phyloP scores from a whole-genome alignment of 2,797 vertebrate genomes.

The Natrix natrix region DNA sequence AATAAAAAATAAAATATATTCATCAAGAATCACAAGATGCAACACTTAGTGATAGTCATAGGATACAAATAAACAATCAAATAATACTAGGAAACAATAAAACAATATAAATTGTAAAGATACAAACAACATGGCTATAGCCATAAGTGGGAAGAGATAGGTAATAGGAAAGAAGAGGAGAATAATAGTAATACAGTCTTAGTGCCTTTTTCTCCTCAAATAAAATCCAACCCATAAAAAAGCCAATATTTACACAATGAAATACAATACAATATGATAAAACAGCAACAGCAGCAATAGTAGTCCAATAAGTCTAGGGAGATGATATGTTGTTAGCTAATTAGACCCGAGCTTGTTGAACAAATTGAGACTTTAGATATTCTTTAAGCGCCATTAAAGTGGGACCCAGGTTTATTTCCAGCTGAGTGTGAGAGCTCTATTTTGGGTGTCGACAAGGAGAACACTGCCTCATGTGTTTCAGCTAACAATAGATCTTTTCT shows the following conservation, averaged over 20 bases:
- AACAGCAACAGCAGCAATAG: not conserved
- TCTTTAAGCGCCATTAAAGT: not conserved
- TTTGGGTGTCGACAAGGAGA: not conserved
- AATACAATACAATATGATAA: not conserved
- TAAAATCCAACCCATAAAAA: not conserved
- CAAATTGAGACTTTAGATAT: not conserved
- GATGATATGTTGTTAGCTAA: not conserved
- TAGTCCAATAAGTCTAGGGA: not conserved
- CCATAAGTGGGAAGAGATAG: too few relatives aligned
- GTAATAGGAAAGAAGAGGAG: too few relatives aligned
- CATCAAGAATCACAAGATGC: too few relatives aligned
- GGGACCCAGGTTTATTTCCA: not conserved
- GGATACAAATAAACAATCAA: too few relatives aligned
- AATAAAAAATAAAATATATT: too few relatives aligned
- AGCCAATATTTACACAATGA: not conserved
- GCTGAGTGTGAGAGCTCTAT: not conserved
- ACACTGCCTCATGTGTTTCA: not conserved
- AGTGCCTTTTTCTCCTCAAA: not conserved
- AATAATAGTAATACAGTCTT: too few relatives aligned
- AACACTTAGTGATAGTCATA: too few relatives aligned
- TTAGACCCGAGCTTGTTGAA: not conserved
- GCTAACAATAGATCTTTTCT: not conserved
- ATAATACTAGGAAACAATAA: too few relatives aligned
- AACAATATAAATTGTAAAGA: too few relatives aligned
- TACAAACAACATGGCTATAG: too few relatives aligned